Evolutionary conservation across 2,113 vertebrate genomes (phyloP).

Genomic region (Centropristis striata): DNA sequence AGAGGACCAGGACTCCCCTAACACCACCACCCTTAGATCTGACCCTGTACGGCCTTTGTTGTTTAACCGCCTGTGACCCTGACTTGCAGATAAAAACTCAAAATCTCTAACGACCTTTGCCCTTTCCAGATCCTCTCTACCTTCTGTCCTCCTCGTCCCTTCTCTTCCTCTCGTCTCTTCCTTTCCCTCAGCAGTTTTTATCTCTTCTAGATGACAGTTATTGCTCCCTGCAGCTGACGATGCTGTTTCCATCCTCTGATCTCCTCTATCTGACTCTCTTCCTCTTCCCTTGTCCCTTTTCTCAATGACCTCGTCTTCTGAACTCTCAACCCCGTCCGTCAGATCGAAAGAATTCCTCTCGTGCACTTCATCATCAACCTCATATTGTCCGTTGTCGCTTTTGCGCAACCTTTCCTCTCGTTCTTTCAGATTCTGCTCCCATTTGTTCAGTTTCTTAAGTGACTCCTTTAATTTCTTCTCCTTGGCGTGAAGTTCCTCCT

Average conservation of each 20-base stretch:
- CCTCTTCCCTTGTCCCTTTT: slow-evolving; percentile 4
- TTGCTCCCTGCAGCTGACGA: slow-evolving; percentile 23
- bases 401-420: slow-evolving; percentile 28
- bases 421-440: slow-evolving; percentile 52
- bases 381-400: background rate
- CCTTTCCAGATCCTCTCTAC: background rate
- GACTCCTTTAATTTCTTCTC: slow-evolving; percentile 42
- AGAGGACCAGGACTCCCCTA: slow-evolving; percentile 80
- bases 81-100: background rate
- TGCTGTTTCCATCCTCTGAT: slow-evolving; percentile 8
- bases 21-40: slow-evolving; percentile 74
- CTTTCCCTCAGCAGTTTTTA: background rate
- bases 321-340: background rate
- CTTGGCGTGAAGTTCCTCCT: slow-evolving; percentile 57
- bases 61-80: background rate
- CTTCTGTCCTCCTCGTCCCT: background rate
- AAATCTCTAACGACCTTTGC: background rate
- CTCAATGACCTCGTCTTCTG: slow-evolving; percentile 15
- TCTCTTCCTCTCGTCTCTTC: background rate
- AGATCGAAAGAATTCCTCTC: background rate
- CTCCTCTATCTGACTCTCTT: slow-evolving; percentile 5
- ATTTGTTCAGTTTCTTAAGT: slow-evolving; percentile 18
- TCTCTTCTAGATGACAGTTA: slow-evolving; percentile 46
- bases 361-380: background rate
- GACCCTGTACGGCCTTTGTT: slow-evolving; percentile 2